Percentiles rank a stretch among this genome's conserved stretches.
Evolutionary conservation across 2,888 invertebrate species (phyloP).

Genomic region (Perithous albicinctus): DNA sequence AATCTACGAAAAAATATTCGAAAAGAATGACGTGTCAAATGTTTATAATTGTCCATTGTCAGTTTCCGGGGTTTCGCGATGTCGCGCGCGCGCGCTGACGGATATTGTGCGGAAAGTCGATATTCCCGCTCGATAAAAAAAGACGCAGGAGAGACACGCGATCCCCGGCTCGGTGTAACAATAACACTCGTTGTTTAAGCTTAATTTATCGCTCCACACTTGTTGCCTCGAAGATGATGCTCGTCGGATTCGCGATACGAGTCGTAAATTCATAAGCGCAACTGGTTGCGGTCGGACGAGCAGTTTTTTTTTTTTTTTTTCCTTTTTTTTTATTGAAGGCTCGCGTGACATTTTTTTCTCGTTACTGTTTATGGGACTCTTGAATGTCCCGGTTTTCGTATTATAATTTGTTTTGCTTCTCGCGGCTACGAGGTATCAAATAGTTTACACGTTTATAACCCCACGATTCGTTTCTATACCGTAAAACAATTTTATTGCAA

Average conservation of each 20-base stretch:
- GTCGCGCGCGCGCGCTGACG: conserved; percentile 48
- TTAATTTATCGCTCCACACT: conserved; percentile 42
- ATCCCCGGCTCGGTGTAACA: conserved; percentile 65
- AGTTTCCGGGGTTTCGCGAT: conserved; percentile 62
- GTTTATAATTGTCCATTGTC: conserved; percentile 40
- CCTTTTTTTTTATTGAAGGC: conserved; percentile 6
- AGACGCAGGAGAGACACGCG: conserved; percentile 64
- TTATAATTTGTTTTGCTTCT: background rate
- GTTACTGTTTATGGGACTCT: conserved; percentile 10
- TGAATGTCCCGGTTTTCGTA: background rate
- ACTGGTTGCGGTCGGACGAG: conserved; percentile 1
- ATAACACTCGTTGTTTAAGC: conserved; percentile 65
- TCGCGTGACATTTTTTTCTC: conserved; percentile 10
- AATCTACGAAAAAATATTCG: background rate
- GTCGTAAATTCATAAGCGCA: conserved; percentile 33
- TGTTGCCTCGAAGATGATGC: conserved; percentile 44
- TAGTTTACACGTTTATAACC: no score
- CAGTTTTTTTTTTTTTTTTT: no score
- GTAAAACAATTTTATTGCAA: no score
- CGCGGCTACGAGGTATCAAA: background rate
- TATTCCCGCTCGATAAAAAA: conserved; percentile 70
- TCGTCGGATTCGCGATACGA: conserved; percentile 46
- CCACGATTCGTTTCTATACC: no score
- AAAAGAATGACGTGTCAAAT: conserved; percentile 37
- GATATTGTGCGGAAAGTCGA: conserved; percentile 72